Conservation (phyloP, 2,797 vertebrate genomes). For the Myripristis murdjan region DNA sequence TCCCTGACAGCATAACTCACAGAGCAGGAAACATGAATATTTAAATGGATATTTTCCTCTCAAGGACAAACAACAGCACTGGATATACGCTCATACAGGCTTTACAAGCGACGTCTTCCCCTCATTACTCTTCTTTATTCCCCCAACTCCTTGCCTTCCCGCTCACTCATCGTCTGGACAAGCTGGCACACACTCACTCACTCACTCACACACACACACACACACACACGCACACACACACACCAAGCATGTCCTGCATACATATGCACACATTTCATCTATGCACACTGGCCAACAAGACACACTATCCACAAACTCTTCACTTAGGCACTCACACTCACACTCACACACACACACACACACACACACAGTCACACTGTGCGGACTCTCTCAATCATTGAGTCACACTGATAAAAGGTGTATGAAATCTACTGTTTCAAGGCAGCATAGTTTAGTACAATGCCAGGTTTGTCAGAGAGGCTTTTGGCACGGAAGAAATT, state of each 20-base stretch:
- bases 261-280: no score
- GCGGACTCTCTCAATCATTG: constrained; percentile 4
- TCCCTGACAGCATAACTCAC: constrained; percentile 17
- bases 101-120: constrained; percentile 18
- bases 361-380: constrained; percentile 4
- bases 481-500: background rate
- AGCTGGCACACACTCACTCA: constrained; percentile 7
- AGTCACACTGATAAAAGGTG: constrained; percentile 13
- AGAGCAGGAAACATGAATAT: constrained; percentile 45
- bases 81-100: constrained; percentile 14
- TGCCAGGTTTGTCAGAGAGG: constrained; percentile 2
- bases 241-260: no score
- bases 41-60: constrained; percentile 44
- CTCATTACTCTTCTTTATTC: constrained; percentile 41
- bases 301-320: background rate
- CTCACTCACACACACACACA: constrained; percentile 7
- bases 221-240: constrained; percentile 1
- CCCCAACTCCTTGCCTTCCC: constrained; percentile 44
- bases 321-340: constrained; percentile 21
- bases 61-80: constrained; percentile 46
- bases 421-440: constrained; percentile 17
- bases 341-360: background rate
- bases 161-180: constrained; percentile 35
- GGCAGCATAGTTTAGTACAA: background rate
- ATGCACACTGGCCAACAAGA: no score